Conservation (phyloP, 2,888 invertebrate genomes). For the Lithophane leautieri region DNA sequence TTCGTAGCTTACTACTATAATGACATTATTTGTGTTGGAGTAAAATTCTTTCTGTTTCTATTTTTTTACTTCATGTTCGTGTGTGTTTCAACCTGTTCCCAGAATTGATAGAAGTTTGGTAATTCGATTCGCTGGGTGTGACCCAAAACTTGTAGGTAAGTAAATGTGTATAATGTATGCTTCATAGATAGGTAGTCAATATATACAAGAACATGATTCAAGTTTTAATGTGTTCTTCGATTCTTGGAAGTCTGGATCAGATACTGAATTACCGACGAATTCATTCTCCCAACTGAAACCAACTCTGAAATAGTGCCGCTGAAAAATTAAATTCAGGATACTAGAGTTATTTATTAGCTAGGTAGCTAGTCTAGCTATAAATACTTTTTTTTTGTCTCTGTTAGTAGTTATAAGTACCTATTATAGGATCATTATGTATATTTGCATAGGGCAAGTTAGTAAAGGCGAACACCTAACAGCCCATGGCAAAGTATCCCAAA, state of each 20-base stretch:
- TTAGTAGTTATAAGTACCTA: no score
- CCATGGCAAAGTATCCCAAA: background rate
- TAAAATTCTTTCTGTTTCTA: no score
- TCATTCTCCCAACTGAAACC: slow-evolving; percentile 5
- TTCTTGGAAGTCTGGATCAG: slow-evolving; percentile 8
- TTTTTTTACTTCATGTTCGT: background rate
- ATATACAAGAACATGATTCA: slow-evolving; percentile 28
- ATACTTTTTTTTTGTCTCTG: no score
- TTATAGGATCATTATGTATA: background rate
- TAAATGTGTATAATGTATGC: slow-evolving; percentile 5
- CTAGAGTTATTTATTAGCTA: background rate
- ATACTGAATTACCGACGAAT: slow-evolving; percentile 8
- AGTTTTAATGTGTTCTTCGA: slow-evolving; percentile 10
- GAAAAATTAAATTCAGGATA: background rate
- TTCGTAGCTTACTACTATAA: background rate
- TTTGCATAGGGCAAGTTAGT: background rate
- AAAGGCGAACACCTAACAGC: background rate
- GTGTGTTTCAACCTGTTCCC: background rate
- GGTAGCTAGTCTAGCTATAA: background rate
- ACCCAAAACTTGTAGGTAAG: slow-evolving; percentile 24
- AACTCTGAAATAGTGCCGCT: no score
- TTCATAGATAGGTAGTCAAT: slow-evolving; percentile 17
- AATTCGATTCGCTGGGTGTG: slow-evolving; percentile 16
- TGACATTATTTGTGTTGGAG: background rate
- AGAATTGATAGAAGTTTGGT: slow-evolving; percentile 17